Base-by-base conservation (phyloP, 2,113 vertebrate genomes). In the Lipotes vexillifer region DNA sequence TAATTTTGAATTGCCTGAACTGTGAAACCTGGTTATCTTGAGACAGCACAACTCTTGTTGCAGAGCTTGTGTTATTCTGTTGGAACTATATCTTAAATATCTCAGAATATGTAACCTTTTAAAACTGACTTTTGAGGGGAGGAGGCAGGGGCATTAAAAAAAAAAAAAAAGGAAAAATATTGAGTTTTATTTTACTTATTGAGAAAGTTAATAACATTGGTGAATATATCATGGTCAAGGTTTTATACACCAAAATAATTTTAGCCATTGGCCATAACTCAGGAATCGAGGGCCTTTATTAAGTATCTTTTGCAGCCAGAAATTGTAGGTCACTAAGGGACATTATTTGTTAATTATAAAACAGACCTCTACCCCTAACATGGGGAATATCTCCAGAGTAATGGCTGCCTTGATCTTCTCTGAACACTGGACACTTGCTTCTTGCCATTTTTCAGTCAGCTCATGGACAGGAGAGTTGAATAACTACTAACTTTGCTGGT, bases 1-100 rank as follows among this genome's bases (percentile, higher is more conserved):
- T 97, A 80, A 84, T 95, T 95, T 65, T 92, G 38, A 96, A 71
- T 95, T 77, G 46, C 29, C 63, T 92, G n/a, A 82, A 72, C 29
- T 69, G 29, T 94, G 84, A 97, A 95, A 78, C 63, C 66, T 92
- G 44, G 59, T 71, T 94, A 59, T 87, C 55, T 87, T 93, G 29
- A 89, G 36, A n/a, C 49, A 93, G 44, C 46, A 85, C 21, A 91
- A 91, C 13, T 83, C 59, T 88, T 29, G 46, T 75, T 93, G 44
- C 21, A 61, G 77, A 89, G 46, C 9, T 57, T 82, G 7, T 92
- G 6, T 82, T 86, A 68, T 93, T 85, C 71, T 84, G 33, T 38
- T 85, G 31, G 31, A 88, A 91, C 5, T 88, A 11, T 25, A 91
- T 33, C 14, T 88, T 75, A 84, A 84, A 80, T 88, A 74, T 25